Percentiles rank a stretch among this genome's conserved stretches.
Evolutionary conservation across 64 coral and sea anemone genomes (phyloP).

Genomic region (Acropora tenuis): DNA sequence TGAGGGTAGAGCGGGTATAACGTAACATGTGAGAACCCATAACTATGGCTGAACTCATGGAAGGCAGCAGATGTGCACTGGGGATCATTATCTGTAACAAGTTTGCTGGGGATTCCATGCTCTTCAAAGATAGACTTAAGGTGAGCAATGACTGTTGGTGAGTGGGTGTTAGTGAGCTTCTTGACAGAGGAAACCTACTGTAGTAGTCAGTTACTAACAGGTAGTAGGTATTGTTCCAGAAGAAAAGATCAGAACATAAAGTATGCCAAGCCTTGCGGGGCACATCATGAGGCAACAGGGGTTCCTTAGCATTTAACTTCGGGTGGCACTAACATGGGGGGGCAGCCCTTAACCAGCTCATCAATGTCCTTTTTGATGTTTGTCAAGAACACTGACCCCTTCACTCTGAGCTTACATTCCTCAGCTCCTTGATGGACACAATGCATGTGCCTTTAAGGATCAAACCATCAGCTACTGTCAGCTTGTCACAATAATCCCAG

Average conservation of each 20-base stretch:
- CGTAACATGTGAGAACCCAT: no score
- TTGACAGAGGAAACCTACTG: constrained; percentile 43
- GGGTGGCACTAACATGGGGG: background rate
- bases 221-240: constrained; percentile 33
- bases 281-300: no score
- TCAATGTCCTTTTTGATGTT: no score
- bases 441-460: constrained; percentile 26
- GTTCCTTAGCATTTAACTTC: no score
- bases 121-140: constrained; percentile 17
- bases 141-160: background rate
- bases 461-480: constrained; percentile 43
- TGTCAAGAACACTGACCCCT: no score
- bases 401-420: no score
- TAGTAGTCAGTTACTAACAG: constrained; percentile 56
- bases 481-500: background rate
- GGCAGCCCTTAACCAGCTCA: constrained; percentile 10
- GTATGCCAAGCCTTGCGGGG: constrained; percentile 47
- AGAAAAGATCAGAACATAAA: constrained; percentile 54
- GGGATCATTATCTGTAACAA: background rate
- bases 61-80: background rate
- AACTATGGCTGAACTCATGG: no score
- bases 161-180: constrained; percentile 20
- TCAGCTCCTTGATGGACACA: no score
- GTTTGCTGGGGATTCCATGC: background rate
- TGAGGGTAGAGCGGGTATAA: background rate